Conservation (phyloP, 2,888 invertebrate species). For the Galeruca laticollis region DNA sequence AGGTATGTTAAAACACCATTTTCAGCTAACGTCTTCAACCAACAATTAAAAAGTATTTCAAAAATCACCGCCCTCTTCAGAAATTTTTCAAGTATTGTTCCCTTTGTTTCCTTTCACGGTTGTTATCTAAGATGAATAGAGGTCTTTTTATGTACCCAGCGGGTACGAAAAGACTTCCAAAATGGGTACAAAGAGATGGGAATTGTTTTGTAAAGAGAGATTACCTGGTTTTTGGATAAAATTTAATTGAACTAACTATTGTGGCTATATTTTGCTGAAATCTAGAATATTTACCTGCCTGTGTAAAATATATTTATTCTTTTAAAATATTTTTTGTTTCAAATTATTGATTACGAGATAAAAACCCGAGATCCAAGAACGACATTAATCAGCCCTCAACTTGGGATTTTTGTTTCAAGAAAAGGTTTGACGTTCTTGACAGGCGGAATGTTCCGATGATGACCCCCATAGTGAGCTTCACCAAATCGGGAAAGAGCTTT, state of each 20-base stretch:
- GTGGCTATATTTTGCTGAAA: too few species aligned
- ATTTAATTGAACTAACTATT: neutral
- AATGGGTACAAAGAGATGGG: constrained; percentile 25
- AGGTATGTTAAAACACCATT: neutral
- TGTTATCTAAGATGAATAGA: constrained; percentile 19
- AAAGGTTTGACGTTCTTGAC: constrained; percentile 40
- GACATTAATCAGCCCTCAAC: constrained; percentile 35
- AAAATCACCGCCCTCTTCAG: constrained; percentile 13
- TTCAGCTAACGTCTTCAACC: constrained; percentile 20
- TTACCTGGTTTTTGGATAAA: neutral
- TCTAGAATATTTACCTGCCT: too few species aligned
- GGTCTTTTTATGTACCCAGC: constrained; percentile 22
- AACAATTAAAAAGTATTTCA: constrained; percentile 25
- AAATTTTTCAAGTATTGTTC: constrained; percentile 13
- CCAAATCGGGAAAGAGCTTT: constrained; percentile 24
- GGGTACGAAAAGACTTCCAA: constrained; percentile 21
- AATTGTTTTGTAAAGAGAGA: constrained; percentile 22
- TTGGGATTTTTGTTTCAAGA: constrained; percentile 26
- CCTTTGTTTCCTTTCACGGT: constrained; percentile 28
- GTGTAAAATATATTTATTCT: neutral
- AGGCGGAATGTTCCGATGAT: constrained; percentile 37
- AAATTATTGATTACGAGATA: constrained; percentile 35
- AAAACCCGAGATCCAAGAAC: constrained; percentile 34
- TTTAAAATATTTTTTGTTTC: neutral
- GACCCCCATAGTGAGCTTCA: constrained; percentile 34